Evolutionary conservation across 2,888 invertebrate species (phyloP), one percentile per base, ranked within the genome.

Genomic region (Clitarchus hookeri): DNA sequence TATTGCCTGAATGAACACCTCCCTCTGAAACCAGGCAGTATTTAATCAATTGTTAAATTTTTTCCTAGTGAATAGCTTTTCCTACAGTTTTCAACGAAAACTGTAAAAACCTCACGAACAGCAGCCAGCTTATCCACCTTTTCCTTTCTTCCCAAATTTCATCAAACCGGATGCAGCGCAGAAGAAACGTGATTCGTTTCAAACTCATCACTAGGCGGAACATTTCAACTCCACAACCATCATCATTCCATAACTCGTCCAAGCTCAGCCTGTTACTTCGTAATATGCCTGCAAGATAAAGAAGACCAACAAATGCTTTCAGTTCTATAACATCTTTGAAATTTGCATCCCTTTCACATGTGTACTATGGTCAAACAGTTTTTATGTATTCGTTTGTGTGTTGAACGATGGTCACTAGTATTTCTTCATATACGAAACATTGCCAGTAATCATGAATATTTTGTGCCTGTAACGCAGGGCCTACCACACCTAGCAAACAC

Each of bases 161-260:
- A 65, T 65, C 65, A 65, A 65, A 65, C 65, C 8, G 11, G 65
- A 65, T 65, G 65, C 65, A 65, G n/a, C 65, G 65, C 11, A 65
- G 65, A 65, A 65, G 65, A 65, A 65, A 65, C 65, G 6, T 65
- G 65, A 65, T 11, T n/a, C 1, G 65, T 65, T 65, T n/a, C 8
- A 65, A 65, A 65, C 65, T 65, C n/a, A 65, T 65, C 65, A 23
- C 65, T 23, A n/a, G 65, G 65, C n/a, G 65, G 16, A 65, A 65
- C 65, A 65, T 65, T 65, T 65, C n/a, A 48, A 65, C 65, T 16
- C 65, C 65, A 65, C 65, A 65, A 65, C 65, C 65, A 65, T 65
- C 65, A 65, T 65, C 65, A 16, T 9, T 23, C 65, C 23, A 65
- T 65, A 65, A 65, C 3, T 6, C n/a, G 6, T 65, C n/a, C 65